Percentiles rank a stretch among this genome's conserved stretches.
Evolutionary conservation across 2,888 invertebrate genomes (phyloP).

Genomic region (Plutella xylostella): DNA sequence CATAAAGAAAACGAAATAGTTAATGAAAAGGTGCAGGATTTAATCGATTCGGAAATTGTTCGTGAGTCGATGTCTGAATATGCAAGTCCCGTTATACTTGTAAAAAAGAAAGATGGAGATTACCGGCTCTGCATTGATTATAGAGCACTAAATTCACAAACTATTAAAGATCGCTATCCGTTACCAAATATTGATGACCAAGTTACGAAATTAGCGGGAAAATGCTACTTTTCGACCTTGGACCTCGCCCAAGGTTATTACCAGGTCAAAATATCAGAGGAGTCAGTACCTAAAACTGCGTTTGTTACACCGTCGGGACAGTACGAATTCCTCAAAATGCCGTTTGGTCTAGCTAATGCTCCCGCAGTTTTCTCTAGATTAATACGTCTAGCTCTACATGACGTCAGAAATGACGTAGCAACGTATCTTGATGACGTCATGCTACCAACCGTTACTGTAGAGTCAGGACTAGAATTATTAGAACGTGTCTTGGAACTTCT

Average conservation of each 20-base stretch:
- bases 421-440: too few species aligned
- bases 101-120: constrained; percentile 22
- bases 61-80: constrained; percentile 19
- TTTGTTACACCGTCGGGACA: too few species aligned
- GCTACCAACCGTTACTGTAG: too few species aligned
- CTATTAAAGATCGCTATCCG: constrained; percentile 8
- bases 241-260: constrained; percentile 12
- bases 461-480: too few species aligned
- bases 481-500: too few species aligned
- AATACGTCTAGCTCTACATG: too few species aligned
- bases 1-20: constrained; percentile 17
- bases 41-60: constrained; percentile 21
- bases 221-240: constrained; percentile 8
- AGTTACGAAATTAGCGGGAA: constrained; percentile 2
- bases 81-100: constrained; percentile 21
- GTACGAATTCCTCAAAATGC: too few species aligned
- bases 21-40: constrained; percentile 14
- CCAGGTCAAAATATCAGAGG: constrained; percentile 7
- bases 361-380: too few species aligned
- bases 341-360: too few species aligned
- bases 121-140: constrained; percentile 22
- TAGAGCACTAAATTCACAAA: constrained; percentile 17
- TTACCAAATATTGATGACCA: constrained; percentile 11
- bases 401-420: too few species aligned
- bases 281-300: too few species aligned